Base-by-base conservation (phyloP, 2,797 vertebrate genomes). In the Euphonia xanthogaster region DNA sequence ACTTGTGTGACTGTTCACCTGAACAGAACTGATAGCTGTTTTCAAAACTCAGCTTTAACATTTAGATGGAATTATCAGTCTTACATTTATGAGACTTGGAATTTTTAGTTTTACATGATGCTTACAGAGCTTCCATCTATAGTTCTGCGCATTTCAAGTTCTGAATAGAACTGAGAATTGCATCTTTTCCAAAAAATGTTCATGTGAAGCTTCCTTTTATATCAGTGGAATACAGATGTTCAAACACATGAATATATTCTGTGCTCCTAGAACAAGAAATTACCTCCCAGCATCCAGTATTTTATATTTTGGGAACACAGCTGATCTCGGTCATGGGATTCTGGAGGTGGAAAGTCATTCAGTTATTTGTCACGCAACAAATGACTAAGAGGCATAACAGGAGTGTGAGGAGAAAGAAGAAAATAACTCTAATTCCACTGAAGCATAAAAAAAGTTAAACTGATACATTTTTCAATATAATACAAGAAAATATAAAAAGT, bases 391-490 rank as follows among this genome's bases (percentile, higher is more conserved):
- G 84, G 77, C 63, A 42, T 86, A 95, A 87, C 90, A 91, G 76
- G 87, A 25, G 20, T 83, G 91, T 12, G 79, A 96, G 67, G 67
- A 95, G 45, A 79, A 88, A 77, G 33, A 81, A 63, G 76, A 94
- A 68, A 93, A 87, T 61, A 96, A 86, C 83, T 93, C 67, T 94
- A 91, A 97, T 95, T 96, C 91, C 96, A 96, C 86, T 79, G 88
- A 96, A 93, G 71, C 45, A 67, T 51, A 48, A 95, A 86, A 93
- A 90, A 81, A 94, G 63, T 39, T 84, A 83, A 96, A 83, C 50
- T 88, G 72, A 90, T 54, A 55, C 10, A 28, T 79, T 86, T 91
- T 91, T 94, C 18, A 96, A 93, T 88, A 88, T 58, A 82, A 88
- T 87, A 87, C 31, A 93, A 87, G 48, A 30, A 82, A 94, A 97